Evolutionary conservation across 2,113 vertebrate species (phyloP), one percentile per base, ranked within the genome.

Genomic region (Jaculus jaculus): DNA sequence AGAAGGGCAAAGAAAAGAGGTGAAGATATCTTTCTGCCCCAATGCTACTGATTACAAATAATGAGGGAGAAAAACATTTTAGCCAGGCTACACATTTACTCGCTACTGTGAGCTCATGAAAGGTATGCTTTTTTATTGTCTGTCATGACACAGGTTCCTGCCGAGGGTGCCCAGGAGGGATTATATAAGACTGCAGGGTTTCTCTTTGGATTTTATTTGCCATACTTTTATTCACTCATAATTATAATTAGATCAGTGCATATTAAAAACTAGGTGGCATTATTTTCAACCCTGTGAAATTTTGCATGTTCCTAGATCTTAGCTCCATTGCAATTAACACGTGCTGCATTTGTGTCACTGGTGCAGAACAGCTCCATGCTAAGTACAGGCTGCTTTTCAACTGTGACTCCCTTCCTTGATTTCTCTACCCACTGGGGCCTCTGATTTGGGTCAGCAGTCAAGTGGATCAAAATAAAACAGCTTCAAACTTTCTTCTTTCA

Each of bases 401-500:
- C 0, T 11, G 15, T 60, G 82, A 80, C 30, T 2, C 1, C 51
- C 34, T 89, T 89, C 58, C 66, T 90, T 88, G 63, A 65, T 58
- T 73, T 75, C 60, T 7, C 42, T 23, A 79, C 72, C 74, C 58
- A 66, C 23, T 1, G 24, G 88, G 83, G 79, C 66, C 39, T 81
- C 71, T 12, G 60, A 90, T 90, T 63, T 85, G 78, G 78, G 78
- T 93, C 82, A 94, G 71, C 3, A 75, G 65, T 80, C 69, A 89
- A 95, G 75, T 28, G 72, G 39, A 34, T 89, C 69, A 89, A 93
- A 93, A 91, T 30, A 37, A 95, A 90, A 82, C 68, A 87, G 84
- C 74, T 26, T 86, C 51, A 23, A 84, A 80, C 23, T 81, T 89
- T 51, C 83, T 90, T 69, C 84, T 61, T 85, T 83, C 78, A 24